phyloP scores from a whole-genome alignment of 1,140 invertebrate genomes.

The Neoseiulus cucumeris region DNA sequence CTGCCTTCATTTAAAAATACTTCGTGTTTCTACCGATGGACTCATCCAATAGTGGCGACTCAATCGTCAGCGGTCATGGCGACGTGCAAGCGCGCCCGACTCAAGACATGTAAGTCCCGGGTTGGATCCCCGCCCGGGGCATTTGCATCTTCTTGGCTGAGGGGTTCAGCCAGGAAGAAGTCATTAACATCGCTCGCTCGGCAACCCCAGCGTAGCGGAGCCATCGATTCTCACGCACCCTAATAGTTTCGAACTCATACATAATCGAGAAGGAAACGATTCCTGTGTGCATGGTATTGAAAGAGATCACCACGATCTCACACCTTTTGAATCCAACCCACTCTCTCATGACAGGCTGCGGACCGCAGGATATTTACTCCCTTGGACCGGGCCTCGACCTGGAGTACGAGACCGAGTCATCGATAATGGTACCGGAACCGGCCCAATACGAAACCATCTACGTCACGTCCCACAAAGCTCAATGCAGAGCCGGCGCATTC shows the following conservation, averaged over 20 bases:
- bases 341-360: not conserved
- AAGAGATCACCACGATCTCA: not conserved
- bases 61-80: too few species aligned
- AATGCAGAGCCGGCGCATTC: conserved; percentile 83
- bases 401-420: conserved; percentile 81
- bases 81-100: too few species aligned
- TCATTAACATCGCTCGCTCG: too few species aligned
- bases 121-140: too few species aligned
- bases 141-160: too few species aligned
- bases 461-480: conserved; percentile 92
- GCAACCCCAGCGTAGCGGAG: too few species aligned
- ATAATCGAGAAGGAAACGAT: not conserved
- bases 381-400: conserved; percentile 53
- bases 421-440: conserved; percentile 60
- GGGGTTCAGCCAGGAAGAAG: too few species aligned
- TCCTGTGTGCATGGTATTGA: not conserved
- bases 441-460: conserved; percentile 94
- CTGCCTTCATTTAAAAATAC: too few species aligned
- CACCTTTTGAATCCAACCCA: not conserved
- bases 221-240: too few species aligned
- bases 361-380: conserved; percentile 10
- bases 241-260: not conserved
- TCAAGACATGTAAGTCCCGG: too few species aligned
- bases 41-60: too few species aligned
- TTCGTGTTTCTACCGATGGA: too few species aligned